These are phyloP conservation scores for Leucosticte australis DNA, from an alignment of 2,113 vertebrate species.

Conservation along the genomic window DNA sequence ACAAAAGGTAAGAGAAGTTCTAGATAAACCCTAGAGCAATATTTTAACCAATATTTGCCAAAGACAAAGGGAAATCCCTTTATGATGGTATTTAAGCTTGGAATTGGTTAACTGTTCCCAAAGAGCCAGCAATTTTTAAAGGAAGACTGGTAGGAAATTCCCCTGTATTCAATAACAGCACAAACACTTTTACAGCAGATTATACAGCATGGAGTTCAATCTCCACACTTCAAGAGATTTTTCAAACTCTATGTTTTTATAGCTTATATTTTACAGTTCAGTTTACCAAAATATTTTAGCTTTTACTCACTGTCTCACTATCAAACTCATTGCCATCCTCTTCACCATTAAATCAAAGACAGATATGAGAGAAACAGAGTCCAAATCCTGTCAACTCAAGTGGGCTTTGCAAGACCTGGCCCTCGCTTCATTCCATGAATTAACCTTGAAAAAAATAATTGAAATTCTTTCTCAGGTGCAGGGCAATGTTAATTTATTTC, in stretches of 20 bases:
- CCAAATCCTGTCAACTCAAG: neutral
- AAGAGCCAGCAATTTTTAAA: neutral
- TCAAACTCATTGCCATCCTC: accelerated
- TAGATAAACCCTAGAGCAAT: neutral
- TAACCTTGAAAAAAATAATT: neutral
- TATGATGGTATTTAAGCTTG: neutral
- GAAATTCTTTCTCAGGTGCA: neutral
- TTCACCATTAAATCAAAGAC: neutral
- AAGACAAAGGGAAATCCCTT: neutral
- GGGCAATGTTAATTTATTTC: neutral
- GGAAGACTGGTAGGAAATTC: neutral
- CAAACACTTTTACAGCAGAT: neutral
- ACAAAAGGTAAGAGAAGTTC: neutral
- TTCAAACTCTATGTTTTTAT: neutral
- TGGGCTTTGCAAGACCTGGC: neutral
- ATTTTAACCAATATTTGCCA: neutral
- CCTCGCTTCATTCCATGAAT: neutral
- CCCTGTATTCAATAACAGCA: neutral
- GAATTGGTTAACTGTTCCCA: neutral
- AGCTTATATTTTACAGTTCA: neutral
- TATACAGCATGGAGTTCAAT: neutral
- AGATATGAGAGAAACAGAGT: neutral
- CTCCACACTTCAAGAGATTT: neutral
- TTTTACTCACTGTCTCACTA: neutral
- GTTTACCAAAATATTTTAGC: neutral